Evolutionary conservation across 2,113 vertebrate species (phyloP), one percentile per base, ranked within the genome.

Genomic region (Lamprotornis superbus): DNA sequence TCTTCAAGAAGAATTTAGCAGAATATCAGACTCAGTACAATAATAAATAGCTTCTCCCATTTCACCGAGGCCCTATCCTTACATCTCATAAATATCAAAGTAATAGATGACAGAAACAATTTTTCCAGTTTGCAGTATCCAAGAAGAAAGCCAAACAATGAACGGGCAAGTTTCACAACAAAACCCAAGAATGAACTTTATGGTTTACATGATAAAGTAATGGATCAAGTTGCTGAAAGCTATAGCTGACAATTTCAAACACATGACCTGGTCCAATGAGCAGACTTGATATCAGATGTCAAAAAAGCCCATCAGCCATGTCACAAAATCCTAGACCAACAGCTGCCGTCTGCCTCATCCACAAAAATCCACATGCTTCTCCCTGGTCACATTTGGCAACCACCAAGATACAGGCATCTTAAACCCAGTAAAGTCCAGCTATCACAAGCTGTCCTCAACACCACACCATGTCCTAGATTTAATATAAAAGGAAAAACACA

Each of bases 241-340:
- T 96, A 37, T 47, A 91, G 67, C 70, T 92, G 59, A 93, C 50
- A 46, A n/a, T 93, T 96, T 95, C 91, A 90, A 93, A 83, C 33
- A 89, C 39, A 55, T 55, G 35, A 90, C 70, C 79, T 74, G 46
- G 30, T 86, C 44, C 47, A 80, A 22, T 30, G 40, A 88, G 83
- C 67, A 80, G 50, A 87, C 40, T 40, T 0, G 0, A 83, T 2
- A 90, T 67, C 35, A 90, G 86, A 95, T 83, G 42, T 50, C 15
- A 19, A 88, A 85, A 73, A 76, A 90, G 39, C 7, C 10, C 63
- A 88, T 35, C 82, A 88, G 68, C 88, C 47, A 61, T 20, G 23
- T 63, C 71, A 89, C 30, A 92, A 69, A 94, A 67, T 15, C 27
- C 30, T 65, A 83, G 68, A 55, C 15, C 71, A 74, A 85, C 85